phyloP scores from a whole-genome alignment of 2,888 invertebrate species.

The Ophion slaviceki region DNA sequence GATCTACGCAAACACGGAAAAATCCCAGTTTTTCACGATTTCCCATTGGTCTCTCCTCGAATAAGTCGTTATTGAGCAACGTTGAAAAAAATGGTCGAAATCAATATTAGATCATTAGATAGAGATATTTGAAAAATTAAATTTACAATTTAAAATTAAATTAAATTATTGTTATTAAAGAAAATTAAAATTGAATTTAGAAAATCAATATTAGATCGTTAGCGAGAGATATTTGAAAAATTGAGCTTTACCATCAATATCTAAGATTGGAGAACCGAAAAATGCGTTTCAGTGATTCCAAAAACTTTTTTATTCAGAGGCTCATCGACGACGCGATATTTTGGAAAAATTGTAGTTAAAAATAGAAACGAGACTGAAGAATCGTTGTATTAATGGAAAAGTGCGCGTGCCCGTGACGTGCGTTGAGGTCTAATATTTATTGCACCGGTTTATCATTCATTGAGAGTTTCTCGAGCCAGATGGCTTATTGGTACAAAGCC shows the following conservation, averaged over 20 bases:
- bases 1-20: neutral
- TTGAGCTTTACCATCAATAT: too few species aligned
- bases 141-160: too few species aligned
- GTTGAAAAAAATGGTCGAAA: neutral
- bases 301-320: too few species aligned
- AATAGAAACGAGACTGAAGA: neutral
- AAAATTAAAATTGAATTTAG: too few species aligned
- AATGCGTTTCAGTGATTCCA: too few species aligned
- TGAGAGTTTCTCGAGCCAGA: constrained; percentile 36
- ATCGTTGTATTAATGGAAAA: constrained; percentile 10
- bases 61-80: neutral
- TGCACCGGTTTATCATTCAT: constrained; percentile 34
- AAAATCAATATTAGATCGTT: too few species aligned
- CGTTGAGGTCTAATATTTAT: constrained; percentile 27
- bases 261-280: too few species aligned
- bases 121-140: neutral
- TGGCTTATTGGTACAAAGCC: constrained; percentile 53
- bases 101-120: neutral
- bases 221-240: too few species aligned
- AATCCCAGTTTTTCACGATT: neutral
- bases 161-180: too few species aligned
- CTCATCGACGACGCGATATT: neutral
- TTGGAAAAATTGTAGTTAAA: neutral
- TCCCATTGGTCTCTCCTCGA: neutral
- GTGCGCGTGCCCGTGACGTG: constrained; percentile 19